A percentile compares a stretch with the other conserved stretches of the same genome.
These are phyloP conservation scores for Chelmon rostratus DNA, from an alignment of 2,797 vertebrate species.

Conservation along the genomic window DNA sequence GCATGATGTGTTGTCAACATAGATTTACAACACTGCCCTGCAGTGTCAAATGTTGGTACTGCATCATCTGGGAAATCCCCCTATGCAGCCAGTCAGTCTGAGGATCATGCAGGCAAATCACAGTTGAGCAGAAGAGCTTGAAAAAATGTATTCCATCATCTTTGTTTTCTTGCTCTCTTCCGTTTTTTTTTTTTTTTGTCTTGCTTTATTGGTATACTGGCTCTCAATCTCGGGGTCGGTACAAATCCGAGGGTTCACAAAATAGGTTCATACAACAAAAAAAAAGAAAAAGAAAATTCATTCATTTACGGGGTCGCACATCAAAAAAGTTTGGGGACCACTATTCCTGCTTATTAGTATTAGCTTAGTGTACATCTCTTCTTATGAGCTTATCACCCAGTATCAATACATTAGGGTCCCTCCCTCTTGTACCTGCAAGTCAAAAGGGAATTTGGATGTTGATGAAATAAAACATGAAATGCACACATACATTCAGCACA, in stretches of 20 bases:
- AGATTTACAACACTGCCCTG: constrained; percentile 72
- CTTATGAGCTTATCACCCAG: background rate
- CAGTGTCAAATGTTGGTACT: constrained; percentile 68
- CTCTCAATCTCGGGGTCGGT: background rate
- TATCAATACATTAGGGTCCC: background rate
- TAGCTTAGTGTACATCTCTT: background rate
- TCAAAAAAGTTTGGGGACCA: background rate
- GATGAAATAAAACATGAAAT: background rate
- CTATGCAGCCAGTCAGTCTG: constrained; percentile 32
- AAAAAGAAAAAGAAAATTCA: background rate
- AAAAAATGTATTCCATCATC: background rate
- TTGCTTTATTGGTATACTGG: background rate
- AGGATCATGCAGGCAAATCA: constrained; percentile 46
- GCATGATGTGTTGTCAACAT: constrained; percentile 15
- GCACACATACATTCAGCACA: background rate
- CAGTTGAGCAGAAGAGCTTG: constrained; percentile 22
- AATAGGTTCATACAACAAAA: background rate
- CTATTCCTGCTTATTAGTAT: background rate
- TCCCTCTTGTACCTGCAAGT: background rate
- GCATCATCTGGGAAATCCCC: constrained; percentile 65
- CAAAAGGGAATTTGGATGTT: background rate
- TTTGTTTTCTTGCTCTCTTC: background rate
- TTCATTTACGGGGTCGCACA: background rate
- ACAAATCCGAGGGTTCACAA: background rate
- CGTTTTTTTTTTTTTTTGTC: background rate